These are phyloP conservation scores for Prionailurus bengalensis DNA, from an alignment of 2,113 vertebrate genomes.

Conservation along the genomic window DNA sequence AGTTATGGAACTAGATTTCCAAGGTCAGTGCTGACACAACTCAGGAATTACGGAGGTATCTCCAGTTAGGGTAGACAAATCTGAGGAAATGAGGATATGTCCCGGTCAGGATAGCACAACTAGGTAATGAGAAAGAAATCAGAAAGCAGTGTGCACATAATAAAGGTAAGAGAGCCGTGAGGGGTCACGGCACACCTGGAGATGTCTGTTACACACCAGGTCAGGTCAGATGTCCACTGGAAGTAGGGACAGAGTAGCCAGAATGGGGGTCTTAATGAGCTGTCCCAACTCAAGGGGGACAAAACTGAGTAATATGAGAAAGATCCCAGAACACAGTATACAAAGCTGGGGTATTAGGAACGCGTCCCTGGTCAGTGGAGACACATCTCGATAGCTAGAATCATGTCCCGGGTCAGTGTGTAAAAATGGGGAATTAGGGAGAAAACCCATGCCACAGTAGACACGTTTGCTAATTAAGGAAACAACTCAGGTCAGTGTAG, in stretches of 20 bases:
- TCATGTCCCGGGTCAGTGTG: background rate
- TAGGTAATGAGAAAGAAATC: background rate
- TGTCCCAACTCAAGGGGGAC: background rate
- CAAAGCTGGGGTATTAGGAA: background rate
- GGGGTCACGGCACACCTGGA: background rate
- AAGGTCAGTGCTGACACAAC: background rate
- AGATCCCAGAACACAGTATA: background rate
- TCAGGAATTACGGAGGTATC: background rate
- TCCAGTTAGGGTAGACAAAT: background rate
- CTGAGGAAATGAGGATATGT: background rate
- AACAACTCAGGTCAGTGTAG: background rate
- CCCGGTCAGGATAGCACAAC: background rate
- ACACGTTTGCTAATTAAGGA: background rate
- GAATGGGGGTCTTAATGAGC: background rate
- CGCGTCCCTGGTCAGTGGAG: background rate
- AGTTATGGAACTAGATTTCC: background rate
- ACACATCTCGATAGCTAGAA: background rate
- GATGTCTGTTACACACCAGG: background rate
- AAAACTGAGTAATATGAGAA: background rate
- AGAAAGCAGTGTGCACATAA: background rate
- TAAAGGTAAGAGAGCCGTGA: background rate
- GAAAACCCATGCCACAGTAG: background rate
- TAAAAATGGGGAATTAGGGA: background rate
- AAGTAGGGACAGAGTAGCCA: background rate
- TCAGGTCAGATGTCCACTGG: too few relatives aligned